A percentile compares a stretch with the other conserved stretches of the same genome.
Evolutionary conservation across 2,888 invertebrate genomes (phyloP).

Genomic region (Drosophila dives): DNA sequence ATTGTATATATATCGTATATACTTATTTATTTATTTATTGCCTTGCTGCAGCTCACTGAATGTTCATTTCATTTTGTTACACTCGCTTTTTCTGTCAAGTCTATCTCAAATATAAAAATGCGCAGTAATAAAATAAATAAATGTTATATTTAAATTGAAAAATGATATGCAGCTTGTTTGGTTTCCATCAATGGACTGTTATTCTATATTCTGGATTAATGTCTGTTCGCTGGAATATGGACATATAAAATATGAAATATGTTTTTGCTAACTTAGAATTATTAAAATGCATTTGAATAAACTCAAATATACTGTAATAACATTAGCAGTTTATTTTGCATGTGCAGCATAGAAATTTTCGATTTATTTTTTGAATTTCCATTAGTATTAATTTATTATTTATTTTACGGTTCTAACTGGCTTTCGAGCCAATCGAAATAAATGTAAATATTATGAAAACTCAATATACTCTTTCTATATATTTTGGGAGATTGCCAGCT

Average conservation of each 20-base stretch:
- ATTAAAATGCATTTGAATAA: neutral
- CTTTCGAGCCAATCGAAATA: neutral
- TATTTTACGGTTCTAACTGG: too few relatives aligned
- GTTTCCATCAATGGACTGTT: neutral
- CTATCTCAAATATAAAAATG: constrained; percentile 48
- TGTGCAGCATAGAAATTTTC: neutral
- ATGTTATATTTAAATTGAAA: constrained; percentile 54
- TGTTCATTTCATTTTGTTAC: constrained; percentile 17
- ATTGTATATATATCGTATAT: constrained; percentile 1
- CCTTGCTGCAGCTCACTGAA: constrained; percentile 4
- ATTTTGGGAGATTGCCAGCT: neutral
- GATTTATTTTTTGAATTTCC: neutral
- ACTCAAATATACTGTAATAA: neutral
- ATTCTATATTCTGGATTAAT: neutral
- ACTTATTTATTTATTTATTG: constrained; percentile 32
- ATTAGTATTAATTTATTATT: neutral
- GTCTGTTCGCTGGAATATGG: neutral
- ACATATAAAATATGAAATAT: neutral
- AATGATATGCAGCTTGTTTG: constrained; percentile 20
- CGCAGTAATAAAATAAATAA: constrained; percentile 33
- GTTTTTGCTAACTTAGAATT: neutral
- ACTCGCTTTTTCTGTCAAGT: constrained; percentile 15
- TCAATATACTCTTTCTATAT: neutral
- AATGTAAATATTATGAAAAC: neutral
- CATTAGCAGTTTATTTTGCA: neutral